Conservation (phyloP, 2,113 vertebrate species). For the Oreochromis aureus region DNA sequence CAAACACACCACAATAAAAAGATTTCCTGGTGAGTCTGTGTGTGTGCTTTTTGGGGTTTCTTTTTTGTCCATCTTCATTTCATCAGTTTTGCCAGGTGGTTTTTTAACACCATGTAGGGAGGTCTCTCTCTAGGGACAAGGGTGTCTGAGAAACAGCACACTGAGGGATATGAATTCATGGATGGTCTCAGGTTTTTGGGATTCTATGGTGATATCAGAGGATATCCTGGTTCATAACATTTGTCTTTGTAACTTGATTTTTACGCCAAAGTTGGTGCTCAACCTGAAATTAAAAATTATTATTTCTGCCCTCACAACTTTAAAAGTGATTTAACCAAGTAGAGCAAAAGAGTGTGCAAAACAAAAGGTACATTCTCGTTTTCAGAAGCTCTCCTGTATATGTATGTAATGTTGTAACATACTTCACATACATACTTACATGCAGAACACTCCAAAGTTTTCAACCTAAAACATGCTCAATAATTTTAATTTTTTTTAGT, state of each 20-base stretch:
- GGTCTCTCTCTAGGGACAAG: background rate
- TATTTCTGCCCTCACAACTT: background rate
- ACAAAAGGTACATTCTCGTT: background rate
- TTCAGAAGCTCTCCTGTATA: background rate
- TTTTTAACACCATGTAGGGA: background rate
- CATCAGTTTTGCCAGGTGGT: background rate
- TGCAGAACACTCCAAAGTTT: background rate
- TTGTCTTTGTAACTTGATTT: background rate
- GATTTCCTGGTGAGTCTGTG: background rate
- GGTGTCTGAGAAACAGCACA: background rate
- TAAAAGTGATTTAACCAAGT: background rate
- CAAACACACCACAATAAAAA: background rate
- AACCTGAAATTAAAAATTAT: background rate
- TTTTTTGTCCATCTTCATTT: background rate
- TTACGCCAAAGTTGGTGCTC: background rate
- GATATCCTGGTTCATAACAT: background rate
- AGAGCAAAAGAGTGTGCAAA: background rate
- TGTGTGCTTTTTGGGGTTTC: background rate
- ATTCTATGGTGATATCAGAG: background rate
- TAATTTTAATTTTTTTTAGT: background rate
- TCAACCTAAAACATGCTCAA: background rate
- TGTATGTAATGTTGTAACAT: background rate
- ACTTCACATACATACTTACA: background rate
- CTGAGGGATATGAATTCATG: background rate
- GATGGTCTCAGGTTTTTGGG: background rate